Base-by-base conservation (phyloP, 1,140 invertebrate genomes). In the Lasioglossum albipes region DNA sequence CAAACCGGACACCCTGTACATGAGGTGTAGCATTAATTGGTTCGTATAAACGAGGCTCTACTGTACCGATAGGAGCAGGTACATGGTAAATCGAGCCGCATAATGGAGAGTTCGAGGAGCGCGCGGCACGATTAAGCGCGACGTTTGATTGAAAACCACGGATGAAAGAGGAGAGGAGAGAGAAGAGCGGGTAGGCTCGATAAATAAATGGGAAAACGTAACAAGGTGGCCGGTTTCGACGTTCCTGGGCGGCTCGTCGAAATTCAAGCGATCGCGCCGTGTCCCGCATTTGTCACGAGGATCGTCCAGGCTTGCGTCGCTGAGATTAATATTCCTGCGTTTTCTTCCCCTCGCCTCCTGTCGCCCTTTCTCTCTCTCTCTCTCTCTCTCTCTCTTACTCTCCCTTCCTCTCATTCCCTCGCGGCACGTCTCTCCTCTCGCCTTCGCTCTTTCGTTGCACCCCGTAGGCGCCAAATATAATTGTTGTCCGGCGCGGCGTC, bases 391-490 rank as follows among this genome's bases (percentile, higher is more conserved):
- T 9, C 49, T 16, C n/a, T 59, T 73, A 16, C 6, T 41, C n/a
- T 42, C 16, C 2, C 54, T 64, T 82, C 70, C 72, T 70, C 77
- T 36, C 36, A 36, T 36, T 36, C 36, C 3, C 36, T 36, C 36
- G 5, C 36, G 5, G 0, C 5, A 5, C 3, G 36, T 36, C 36
- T 3, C 36, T 65, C 79, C 20, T 57, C 41, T 10, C 10, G 49
- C 73, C n/a, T 4, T 27, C 18, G 41, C 16, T 7, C 22, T 54
- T 57, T 27, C 49, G 45, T 18, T 45, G 36, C 36, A 71, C 81
- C 71, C 82, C 68, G 80, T 57, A 62, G 79, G 75, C 86, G 87
- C 83, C 84, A 89, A 90, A 86, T 89, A 88, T 89, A 88, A 88
- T 89, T 89, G 82, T 86, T 87, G 83, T 83, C 71, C 76, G 57